Base-by-base conservation (phyloP, 35 echinoderm and acorn worm genomes). In the Ophiothrix spiculata region DNA sequence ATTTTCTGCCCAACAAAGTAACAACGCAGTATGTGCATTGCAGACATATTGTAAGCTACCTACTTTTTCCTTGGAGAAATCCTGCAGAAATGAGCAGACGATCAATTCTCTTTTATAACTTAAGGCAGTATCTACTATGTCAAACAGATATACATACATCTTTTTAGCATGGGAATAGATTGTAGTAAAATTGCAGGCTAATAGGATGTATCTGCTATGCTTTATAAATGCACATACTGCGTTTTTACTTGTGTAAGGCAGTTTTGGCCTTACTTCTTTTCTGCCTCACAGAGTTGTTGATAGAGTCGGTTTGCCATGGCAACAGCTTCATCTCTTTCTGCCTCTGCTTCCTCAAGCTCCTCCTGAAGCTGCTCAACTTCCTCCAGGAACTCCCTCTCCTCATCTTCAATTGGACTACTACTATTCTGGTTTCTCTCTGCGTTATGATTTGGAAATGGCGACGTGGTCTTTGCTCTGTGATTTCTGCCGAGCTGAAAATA, bases 341-440 rank as follows among this genome's bases (percentile, higher is more conserved):
- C 85, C 39, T 90, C 78, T 11, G 83, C 87, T 29, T 78, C 80
- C 88, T 85, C 46, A 38, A 97, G 33, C 74, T 93, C 94, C 45
- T 90, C 33, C 81, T 97, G 87, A 79, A 93, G 63, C 74, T 81
- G 73, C 15, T 64, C 77, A 45, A 97, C 45, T 80, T 93, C 85
- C 45, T 97, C 91, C 84, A 97, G 40, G 25, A 97, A 97, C 25
- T 87, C 37, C 17, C 74, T 84, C 39, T 94, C 88, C 14, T 90
- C 92, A 1, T 94, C 88, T n/a, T 94, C 92, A 31, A 40, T 88
- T 0, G 74, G 79, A 25, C 40, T 76, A 0, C 63, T 64, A 83
- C 2, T 81, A 73, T 34, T n/a, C n/a, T n/a, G n/a, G n/a, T n/a
- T n/a, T n/a, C n/a, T n/a, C n/a, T n/a, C n/a, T n/a, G n/a, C n/a